Conservation (phyloP, 2,797 vertebrate genomes). For the Myiotriccus ornatus region DNA sequence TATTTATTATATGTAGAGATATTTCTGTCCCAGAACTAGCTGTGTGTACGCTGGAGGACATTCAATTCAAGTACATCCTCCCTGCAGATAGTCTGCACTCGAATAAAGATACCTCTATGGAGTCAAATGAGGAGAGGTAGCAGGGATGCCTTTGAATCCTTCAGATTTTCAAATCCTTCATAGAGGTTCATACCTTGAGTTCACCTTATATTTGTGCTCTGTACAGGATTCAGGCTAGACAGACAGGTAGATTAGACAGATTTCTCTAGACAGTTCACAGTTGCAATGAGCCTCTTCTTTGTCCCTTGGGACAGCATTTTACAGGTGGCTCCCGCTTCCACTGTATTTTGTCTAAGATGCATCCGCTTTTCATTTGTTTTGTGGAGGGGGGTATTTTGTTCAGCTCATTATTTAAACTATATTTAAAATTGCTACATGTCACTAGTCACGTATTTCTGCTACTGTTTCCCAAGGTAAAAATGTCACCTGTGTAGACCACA, state of each 20-base stretch:
- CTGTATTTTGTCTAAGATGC: not conserved
- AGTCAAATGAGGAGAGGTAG: not conserved
- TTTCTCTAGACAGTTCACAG: not conserved
- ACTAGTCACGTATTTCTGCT: not conserved
- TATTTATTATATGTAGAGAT: not conserved
- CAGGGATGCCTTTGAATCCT: not conserved
- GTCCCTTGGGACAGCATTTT: not conserved
- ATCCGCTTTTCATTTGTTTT: not conserved
- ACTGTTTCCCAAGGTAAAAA: not conserved
- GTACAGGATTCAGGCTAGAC: not conserved
- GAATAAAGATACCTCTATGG: not conserved
- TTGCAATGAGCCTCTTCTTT: not conserved
- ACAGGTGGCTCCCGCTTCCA: not conserved
- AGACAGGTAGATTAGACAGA: not conserved
- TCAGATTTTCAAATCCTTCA: not conserved
- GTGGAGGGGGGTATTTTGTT: not conserved
- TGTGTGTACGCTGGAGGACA: not conserved
- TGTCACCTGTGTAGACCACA: not conserved
- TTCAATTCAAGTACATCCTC: not conserved
- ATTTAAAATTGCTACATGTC: not conserved
- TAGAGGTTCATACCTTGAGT: not conserved
- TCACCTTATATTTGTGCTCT: not conserved
- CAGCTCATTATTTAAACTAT: not conserved
- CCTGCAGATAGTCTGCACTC: not conserved
- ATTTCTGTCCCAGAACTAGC: not conserved